Base-by-base conservation (phyloP, 2,113 vertebrate species). In the Eclectus roratus region DNA sequence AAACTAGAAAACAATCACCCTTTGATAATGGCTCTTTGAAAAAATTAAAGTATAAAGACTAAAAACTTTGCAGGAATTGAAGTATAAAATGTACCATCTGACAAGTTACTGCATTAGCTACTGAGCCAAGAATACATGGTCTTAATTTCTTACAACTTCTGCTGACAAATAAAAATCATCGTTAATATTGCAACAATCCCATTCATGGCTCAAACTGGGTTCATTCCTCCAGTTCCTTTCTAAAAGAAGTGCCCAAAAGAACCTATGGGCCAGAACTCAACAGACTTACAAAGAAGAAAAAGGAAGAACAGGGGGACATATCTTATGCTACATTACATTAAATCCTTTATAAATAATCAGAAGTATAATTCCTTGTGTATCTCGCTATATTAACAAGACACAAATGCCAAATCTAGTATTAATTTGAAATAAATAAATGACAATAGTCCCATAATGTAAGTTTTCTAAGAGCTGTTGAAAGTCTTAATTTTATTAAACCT, bases 291-390 rank as follows among this genome's bases (percentile, higher is more conserved):
- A 41, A 25, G 29, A 50, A 29, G 17, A 16, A 60, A 82, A 29
- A n/a, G 15, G 11, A 53, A 43, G 56, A 21, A 64, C 50, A 39
- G 0, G 0, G 0, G 17, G 8, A 15, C 28, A 5, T 56, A 43
- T 53, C n/a, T 65, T 47, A 52, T 1, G 8, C 24, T 64, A 60
- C 13, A 31, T 50, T 41, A 84, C 41, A 44, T 17, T 3, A 90
- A 95, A 68, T 76, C 71, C 44, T 89, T 86, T 53, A 39, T 37
- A 37, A 37, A 37, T 37, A 37, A 37, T 37, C 10, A 37, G 37
- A 37, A 37, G 37, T 37, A 37, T 37, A 37, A 37, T 37, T 37
- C 37, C 10, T 37, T 37, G 37, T 37, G 37, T 37, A 37, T 37
- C 64, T 72, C 17, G 12, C 43, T 47, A 13, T 28, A 33, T 80